Evolutionary conservation across 2,888 invertebrate genomes (phyloP).

Genomic region (Portevinia maculata): DNA sequence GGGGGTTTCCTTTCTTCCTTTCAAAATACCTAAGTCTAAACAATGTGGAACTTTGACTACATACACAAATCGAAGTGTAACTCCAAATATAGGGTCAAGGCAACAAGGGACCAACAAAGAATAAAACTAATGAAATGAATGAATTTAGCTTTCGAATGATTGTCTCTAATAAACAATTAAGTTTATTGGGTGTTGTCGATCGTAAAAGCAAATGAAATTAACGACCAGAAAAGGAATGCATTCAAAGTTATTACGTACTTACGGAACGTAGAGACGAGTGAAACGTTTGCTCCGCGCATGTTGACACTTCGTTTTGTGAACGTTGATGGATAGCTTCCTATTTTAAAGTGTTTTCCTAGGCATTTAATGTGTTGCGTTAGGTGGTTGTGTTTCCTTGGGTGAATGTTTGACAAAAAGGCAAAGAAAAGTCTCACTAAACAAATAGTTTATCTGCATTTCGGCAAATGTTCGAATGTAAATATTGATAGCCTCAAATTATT

Average conservation of each 20-base stretch:
- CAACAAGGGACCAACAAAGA: neutral
- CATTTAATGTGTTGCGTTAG: neutral
- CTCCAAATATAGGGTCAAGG: slow-evolving; percentile 15
- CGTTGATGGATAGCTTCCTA: neutral
- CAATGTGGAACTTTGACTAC: no score
- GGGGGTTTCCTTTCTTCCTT: no score
- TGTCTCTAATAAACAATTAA: slow-evolving; percentile 37
- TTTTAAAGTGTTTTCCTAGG: neutral
- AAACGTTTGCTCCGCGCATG: neutral
- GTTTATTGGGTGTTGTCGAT: slow-evolving; percentile 56
- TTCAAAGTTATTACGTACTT: slow-evolving; percentile 7
- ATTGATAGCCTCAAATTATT: no score
- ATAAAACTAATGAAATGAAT: slow-evolving; percentile 33
- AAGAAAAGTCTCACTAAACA: no score
- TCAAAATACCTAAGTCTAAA: no score
- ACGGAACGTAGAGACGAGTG: slow-evolving; percentile 2
- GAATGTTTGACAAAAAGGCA: no score
- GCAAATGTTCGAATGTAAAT: no score
- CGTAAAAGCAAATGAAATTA: slow-evolving; percentile 53
- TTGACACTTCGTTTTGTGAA: neutral
- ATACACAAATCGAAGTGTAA: slow-evolving; percentile 5
- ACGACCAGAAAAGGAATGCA: slow-evolving; percentile 46
- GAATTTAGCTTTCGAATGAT: slow-evolving; percentile 31
- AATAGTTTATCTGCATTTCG: no score
- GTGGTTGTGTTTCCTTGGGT: no score